Conservation (phyloP, 2,888 invertebrate genomes). For the Myopa testacea region DNA sequence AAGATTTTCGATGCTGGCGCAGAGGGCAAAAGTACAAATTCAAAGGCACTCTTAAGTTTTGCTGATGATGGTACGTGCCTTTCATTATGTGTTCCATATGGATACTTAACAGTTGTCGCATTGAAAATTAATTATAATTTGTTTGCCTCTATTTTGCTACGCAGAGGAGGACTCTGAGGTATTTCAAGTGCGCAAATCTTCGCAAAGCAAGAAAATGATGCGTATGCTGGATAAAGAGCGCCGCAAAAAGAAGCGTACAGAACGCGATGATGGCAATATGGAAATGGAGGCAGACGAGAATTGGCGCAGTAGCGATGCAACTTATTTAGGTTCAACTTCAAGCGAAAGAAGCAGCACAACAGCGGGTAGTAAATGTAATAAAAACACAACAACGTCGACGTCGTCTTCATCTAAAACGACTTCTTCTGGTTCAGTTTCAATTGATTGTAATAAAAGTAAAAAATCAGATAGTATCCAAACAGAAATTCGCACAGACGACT, state of each 20-base stretch:
- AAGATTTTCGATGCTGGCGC: conserved; percentile 51
- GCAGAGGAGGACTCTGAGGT: conserved; percentile 84
- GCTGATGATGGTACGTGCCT: conserved; percentile 75
- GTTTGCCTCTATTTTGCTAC: neutral
- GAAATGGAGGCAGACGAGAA: conserved; percentile 37
- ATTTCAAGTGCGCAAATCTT: conserved; percentile 96
- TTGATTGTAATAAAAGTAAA: conserved; percentile 65
- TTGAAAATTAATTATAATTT: neutral
- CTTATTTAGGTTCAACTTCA: conserved; percentile 51
- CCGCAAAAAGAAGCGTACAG: conserved; percentile 64
- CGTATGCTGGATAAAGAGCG: conserved; percentile 86
- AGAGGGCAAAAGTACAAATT: conserved; percentile 67
- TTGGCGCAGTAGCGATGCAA: conserved; percentile 52
- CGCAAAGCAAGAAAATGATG: conserved; percentile 90
- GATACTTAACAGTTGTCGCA: neutral
- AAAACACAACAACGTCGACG: conserved; percentile 41
- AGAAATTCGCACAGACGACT: conserved; percentile 78
- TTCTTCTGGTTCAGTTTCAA: conserved; percentile 42
- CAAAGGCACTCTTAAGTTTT: conserved; percentile 80
- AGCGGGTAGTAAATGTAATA: conserved; percentile 54
- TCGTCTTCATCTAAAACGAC: conserved; percentile 44
- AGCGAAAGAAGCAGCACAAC: conserved; percentile 6
- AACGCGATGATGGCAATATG: conserved; percentile 51
- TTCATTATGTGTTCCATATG: too few relatives aligned
- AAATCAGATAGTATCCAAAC: conserved; percentile 73